Evolutionary conservation across 2,113 vertebrate species (phyloP).

Genomic region (Macrotus californicus): DNA sequence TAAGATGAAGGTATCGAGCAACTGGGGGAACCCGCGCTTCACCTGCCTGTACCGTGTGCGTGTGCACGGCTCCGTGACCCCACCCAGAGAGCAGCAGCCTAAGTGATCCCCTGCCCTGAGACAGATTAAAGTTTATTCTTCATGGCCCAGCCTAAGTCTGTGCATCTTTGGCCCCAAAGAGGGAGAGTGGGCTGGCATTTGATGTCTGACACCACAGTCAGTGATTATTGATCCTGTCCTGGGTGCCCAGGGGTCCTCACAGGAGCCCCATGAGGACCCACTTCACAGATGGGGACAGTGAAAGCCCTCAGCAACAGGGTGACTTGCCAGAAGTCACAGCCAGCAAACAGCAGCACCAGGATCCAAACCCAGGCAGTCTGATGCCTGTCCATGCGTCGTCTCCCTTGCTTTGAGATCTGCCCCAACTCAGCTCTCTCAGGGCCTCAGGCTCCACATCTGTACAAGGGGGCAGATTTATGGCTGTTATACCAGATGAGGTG

Average conservation of each 20-base stretch:
- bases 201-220: neutral
- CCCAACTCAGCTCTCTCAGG: neutral
- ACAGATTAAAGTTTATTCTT: slow-evolving; percentile 64
- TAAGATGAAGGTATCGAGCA: slow-evolving; percentile 71
- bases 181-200: neutral
- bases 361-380: neutral
- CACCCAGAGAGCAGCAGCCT: neutral
- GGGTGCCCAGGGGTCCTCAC: neutral
- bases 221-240: fast-evolving
- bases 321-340: neutral
- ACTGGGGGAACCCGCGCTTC: slow-evolving; percentile 70
- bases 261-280: neutral
- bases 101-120: neutral
- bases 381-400: fast-evolving
- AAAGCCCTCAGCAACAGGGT: neutral
- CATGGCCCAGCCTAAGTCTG: neutral
- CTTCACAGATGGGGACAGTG: neutral
- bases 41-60: slow-evolving; percentile 73
- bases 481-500: neutral
- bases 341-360: neutral
- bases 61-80: slow-evolving; percentile 60
- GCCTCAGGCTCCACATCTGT: neutral
- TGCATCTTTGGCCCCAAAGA: neutral
- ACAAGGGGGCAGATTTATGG: neutral
- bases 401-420: neutral